Evolutionary conservation across 2,888 invertebrate genomes (phyloP), one percentile per base, ranked within the genome.

Genomic region (Aphodius sticticus): DNA sequence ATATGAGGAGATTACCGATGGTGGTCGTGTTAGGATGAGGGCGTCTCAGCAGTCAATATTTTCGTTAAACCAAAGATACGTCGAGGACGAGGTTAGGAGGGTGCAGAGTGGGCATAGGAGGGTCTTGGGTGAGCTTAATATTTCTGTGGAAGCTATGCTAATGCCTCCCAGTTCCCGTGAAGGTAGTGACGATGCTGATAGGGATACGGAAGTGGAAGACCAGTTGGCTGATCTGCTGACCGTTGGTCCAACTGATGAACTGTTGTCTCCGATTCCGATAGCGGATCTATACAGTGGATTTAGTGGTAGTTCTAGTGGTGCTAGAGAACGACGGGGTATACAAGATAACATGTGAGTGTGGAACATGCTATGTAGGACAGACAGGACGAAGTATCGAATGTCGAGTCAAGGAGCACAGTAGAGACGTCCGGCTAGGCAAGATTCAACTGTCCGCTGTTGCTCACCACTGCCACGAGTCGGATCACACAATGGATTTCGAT

Each of bases 121-220:
- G 86, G 95, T 96, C 84, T 91, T 97, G 82, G 96, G 96, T 72
- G 96, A 97, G 89, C 90, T 97, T 81, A 96, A 96, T 91, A 92
- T 97, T 81, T 95, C 96, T 84, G 95, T 89, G 72, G 96, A 97
- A 90, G 96, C 96, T 74, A 96, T 97, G 96, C 89, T 97, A 83
- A 97, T 96, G 96, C 96, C 96, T 16, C 93, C 94, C 86, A 92
- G 93, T 83, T 90, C 91, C 35, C 89, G 91, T 14, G 89, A 90
- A 81, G 89, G 89, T 74, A 92, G 92, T 89, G 93, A 91, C 83
- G 92, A 92, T 87, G 93, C 92, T 76, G 93, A 93, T 87, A 82
- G 86, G n/a, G 92, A 93, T 85, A 92, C 92, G 80, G 92, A 92
- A 86, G 91, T 91, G 83, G 91, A 91, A 86, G 93, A 92, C 86